Base-by-base conservation (phyloP, 2,113 vertebrate genomes). In the Psittacus erithacus region DNA sequence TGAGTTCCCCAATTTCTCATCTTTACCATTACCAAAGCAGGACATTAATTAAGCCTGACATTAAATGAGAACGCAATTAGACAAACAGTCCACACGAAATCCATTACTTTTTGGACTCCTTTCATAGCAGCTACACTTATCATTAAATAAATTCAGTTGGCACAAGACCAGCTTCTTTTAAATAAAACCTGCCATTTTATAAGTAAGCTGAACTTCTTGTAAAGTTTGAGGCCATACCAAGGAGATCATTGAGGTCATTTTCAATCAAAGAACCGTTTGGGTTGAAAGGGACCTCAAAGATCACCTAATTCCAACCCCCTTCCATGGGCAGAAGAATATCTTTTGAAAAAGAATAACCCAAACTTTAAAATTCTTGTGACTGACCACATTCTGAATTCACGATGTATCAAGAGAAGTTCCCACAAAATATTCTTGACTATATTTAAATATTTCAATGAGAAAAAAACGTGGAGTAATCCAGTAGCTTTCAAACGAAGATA, bases 41-140 rank as follows among this genome's bases (percentile, higher is more conserved):
- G 63, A 88, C 25, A 53, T 94, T 90, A 92, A 95, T 92, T 96
- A 96, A 95, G 57, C 17, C 62, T 94, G 94, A 92, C 78, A 73
- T 69, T 89, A 92, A 90, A 91, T 41, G 44, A 93, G 81, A 96
- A 84, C 49, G 49, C 53, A 93, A 91, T 91, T 89, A 87, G 67
- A 86, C 70, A 95, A 95, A 92, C 57, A 88, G 65, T 92, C 74
- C 70, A 82, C 62, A 75, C 0, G 2, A 95, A 96, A 85, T 13
- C 38, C 70, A 76, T 35, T 82, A 73, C 84, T 93, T 91, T 91
- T 78, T 74, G 63, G 49, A 41, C 25, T 90, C 89, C 29, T 10
- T 85, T 86, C 68, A 55, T 3, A 92, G 86, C 41, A 92, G 82
- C 13, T 57, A 67, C 69, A 95, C 86, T 90, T 70, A 90, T 67